Percentiles rank a stretch among this genome's conserved stretches.
Conservation (phyloP, 2,888 invertebrate species). For the Drosophila prostipennis region DNA sequence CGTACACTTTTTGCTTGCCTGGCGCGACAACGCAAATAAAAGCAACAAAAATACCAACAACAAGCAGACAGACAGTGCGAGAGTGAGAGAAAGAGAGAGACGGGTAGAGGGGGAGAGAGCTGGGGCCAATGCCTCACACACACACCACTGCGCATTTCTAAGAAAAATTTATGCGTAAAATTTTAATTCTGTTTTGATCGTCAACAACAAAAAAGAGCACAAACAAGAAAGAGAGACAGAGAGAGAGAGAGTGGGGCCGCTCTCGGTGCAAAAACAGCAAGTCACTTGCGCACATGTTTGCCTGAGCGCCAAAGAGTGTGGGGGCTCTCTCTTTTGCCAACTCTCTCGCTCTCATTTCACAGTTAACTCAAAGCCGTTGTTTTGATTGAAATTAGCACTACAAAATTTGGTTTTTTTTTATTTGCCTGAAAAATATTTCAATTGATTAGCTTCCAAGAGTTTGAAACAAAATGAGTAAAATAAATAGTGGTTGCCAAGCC, state of each 20-base stretch:
- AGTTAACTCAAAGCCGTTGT: slow-evolving; percentile 57
- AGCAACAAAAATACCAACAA: slow-evolving; percentile 51
- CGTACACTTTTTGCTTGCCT: slow-evolving; percentile 49
- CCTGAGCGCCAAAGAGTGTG: slow-evolving; percentile 8
- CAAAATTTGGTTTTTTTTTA: slow-evolving; percentile 4
- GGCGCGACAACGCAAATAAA: slow-evolving; percentile 75
- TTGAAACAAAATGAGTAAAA: slow-evolving; percentile 3
- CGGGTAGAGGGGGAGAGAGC: slow-evolving; percentile 26
- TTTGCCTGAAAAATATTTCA: slow-evolving; percentile 17
- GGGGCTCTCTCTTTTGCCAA: slow-evolving; percentile 26
- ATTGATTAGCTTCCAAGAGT: slow-evolving; percentile 28
- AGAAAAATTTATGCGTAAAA: slow-evolving; percentile 79
- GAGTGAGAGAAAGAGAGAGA: background rate
- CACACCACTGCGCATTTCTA: slow-evolving; percentile 62
- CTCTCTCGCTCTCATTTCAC: slow-evolving; percentile 16
- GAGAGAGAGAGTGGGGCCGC: slow-evolving; percentile 21
- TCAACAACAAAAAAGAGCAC: slow-evolving; percentile 69
- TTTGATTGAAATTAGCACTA: slow-evolving; percentile 68
- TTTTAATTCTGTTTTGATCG: slow-evolving; percentile 81
- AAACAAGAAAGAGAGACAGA: slow-evolving; percentile 17
- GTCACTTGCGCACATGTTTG: slow-evolving; percentile 73
- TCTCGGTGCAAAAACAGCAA: slow-evolving; percentile 63
- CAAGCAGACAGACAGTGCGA: slow-evolving; percentile 17
- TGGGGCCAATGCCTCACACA: slow-evolving; percentile 73
- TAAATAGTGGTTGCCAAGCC: slow-evolving; percentile 23